Base-by-base conservation (phyloP, 2,113 vertebrate genomes). In the Calidris pygmaea region DNA sequence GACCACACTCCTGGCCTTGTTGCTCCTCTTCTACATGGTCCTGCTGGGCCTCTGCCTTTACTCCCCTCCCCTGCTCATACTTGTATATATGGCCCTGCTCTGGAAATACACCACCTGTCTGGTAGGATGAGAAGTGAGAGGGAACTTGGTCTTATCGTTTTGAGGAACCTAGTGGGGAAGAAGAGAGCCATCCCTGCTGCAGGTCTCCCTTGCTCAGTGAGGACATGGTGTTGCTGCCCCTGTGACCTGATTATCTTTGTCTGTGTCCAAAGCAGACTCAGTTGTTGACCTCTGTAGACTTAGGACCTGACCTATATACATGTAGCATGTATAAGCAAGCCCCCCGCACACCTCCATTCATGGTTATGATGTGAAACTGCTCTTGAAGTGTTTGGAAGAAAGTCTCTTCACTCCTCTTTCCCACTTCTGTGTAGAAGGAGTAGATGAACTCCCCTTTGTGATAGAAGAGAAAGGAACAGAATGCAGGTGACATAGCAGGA, bases 381-480 rank as follows among this genome's bases (percentile, higher is more conserved):
- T 89, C 70, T 47, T 79, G 39, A 68, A 74, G 41, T 59, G 56
- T 82, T 59, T 65, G 82, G 45, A 82, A 70, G 90, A 79, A 94
- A 90, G 22, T 52, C 47, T 52, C 43, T 43, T 82, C 37, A 13
- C n/a, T 79, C 45, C 7, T 17, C 52, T 78, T 81, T 82, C 72
- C 47, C 73, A 63, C 13, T 81, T 81, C 45, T 16, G 6, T 76
- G 8, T 29, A 66, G 68, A 88, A 90, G n/a, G 39, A 37, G 39
- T 34, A 24, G 52, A 37, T 79, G 59, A 89, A 56, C 34, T 88
- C 37, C 30, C 10, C 47, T 95, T 92, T 77, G 26, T 70, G 80
- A 74, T 0, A 60, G 55, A 75, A 91, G 76, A 75, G 78, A 74
- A 80, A 79, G 56, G 56, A 86, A 71, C 11, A 90, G 75, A 83